These are phyloP conservation scores for Aphelinus atriplicis DNA, from an alignment of 1,140 invertebrate genomes.

Conservation along the genomic window DNA sequence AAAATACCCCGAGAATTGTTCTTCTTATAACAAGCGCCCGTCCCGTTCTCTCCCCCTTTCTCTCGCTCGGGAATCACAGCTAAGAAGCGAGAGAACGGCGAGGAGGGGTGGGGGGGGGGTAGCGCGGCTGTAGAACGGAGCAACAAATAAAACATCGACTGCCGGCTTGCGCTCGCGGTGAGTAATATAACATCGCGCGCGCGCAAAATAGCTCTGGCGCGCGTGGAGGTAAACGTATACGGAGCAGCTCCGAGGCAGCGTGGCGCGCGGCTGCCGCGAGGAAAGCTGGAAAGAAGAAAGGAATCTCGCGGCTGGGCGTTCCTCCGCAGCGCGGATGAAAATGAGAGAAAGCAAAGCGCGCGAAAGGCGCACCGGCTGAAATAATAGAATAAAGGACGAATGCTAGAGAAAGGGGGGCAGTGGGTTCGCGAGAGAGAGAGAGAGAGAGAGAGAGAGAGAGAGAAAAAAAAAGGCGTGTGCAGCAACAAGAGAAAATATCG, in stretches of 20 bases:
- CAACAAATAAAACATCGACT: conserved; percentile 35
- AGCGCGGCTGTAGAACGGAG: background rate
- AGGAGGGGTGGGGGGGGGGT: conserved; percentile 1
- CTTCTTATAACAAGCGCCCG: conserved; percentile 9
- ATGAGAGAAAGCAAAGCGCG: background rate
- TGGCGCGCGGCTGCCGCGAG: background rate
- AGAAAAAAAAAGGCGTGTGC: background rate
- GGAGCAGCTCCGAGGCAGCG: too few species aligned
- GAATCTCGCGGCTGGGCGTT: background rate
- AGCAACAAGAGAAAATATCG: conserved; percentile 11
- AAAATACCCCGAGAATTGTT: conserved; percentile 32
- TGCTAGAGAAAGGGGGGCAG: background rate
- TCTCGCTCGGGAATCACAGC: background rate
- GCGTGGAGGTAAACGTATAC: background rate
- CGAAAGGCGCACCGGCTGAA: background rate
- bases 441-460: background rate
- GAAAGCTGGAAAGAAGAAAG: conserved; percentile 17
- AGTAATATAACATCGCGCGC: too few species aligned
- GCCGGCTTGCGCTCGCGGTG: too few species aligned
- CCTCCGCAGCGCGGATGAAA: background rate
- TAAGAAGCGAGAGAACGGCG: background rate
- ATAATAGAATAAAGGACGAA: background rate
- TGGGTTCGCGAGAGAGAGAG: background rate
- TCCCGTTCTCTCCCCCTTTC: background rate
- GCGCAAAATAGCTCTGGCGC: too few species aligned